These are phyloP conservation scores for Malurus leucopterus DNA, from an alignment of 2,797 vertebrate genomes.

Conservation along the genomic window DNA sequence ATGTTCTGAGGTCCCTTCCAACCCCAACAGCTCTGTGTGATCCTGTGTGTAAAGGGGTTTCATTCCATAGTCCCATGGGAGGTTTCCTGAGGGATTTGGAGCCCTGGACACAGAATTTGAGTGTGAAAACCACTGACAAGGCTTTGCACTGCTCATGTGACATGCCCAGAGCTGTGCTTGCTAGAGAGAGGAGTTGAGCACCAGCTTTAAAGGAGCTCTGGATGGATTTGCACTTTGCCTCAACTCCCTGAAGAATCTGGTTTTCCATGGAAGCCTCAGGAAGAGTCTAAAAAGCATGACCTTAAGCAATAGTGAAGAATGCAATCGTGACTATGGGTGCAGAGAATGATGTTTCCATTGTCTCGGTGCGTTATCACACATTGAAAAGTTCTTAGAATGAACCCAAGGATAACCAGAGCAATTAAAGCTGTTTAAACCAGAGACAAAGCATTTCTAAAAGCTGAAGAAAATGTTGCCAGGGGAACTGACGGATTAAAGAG, in stretches of 20 bases:
- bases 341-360: background rate
- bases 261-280: background rate
- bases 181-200: background rate
- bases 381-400: constrained; percentile 21
- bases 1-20: background rate
- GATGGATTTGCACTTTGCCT: background rate
- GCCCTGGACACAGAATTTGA: background rate
- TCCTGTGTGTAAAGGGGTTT: background rate
- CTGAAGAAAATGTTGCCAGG: constrained; percentile 48
- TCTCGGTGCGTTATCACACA: background rate
- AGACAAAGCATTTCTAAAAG: constrained; percentile 32
- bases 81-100: background rate
- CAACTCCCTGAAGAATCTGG: background rate
- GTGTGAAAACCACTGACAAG: background rate
- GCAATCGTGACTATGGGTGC: background rate
- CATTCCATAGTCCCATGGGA: background rate
- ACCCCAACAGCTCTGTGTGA: background rate
- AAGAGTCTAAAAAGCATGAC: background rate
- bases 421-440: constrained; percentile 36
- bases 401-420: background rate
- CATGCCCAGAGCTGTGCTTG: background rate
- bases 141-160: background rate
- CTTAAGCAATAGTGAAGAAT: background rate
- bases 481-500: constrained; percentile 15
- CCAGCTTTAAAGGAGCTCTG: background rate